Evolutionary conservation across 1,140 invertebrate genomes (phyloP), one percentile per base, ranked within the genome.

Genomic region (Plectrocnemia conspersa): DNA sequence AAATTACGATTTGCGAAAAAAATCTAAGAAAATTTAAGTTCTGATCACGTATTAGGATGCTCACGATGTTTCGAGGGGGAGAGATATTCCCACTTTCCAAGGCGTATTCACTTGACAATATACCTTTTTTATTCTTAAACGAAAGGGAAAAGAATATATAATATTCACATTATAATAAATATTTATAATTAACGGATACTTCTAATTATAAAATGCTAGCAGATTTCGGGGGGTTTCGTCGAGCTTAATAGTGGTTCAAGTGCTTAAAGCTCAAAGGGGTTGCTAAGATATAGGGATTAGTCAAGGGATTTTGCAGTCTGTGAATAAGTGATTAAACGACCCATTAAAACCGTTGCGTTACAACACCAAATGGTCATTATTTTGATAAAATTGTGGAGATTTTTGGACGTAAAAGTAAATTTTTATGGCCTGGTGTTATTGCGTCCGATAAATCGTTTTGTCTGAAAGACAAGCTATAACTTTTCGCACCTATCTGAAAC

Each of bases 31-130:
- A 52, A 61, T 61, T 61, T 61, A 55, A 57, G 55, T 61, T 61
- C 59, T 61, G 59, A 61, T 61, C 59, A 61, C 59, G 59, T 61
- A 57, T 61, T 61, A 58, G 59, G 59, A 56, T 61, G 56, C 55
- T 57, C 54, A 58, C 35, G 44, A 35, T 40, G 22, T 40, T 46
- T 54, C 15, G 41, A 36, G 10, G 27, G 55, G 38, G 41, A 21
- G 23, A 45, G 44, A 40, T 54, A 24, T 54, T 54, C 54, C 48
- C 49, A 27, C 24, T 49, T 46, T 52, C 55, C 55, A 3, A 25
- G 56, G 59, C 32, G 44, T 61, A 46, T 61, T 61, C 59, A 61
- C 59, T 61, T 61, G 52, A 54, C 55, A 58, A 61, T 54, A 55
- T 58, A 61, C 56, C 52, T 52, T 48, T 61, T 54, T 61, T 56